These are phyloP conservation scores for Erebia palarica DNA, from an alignment of 2,888 invertebrate species.

Conservation along the genomic window DNA sequence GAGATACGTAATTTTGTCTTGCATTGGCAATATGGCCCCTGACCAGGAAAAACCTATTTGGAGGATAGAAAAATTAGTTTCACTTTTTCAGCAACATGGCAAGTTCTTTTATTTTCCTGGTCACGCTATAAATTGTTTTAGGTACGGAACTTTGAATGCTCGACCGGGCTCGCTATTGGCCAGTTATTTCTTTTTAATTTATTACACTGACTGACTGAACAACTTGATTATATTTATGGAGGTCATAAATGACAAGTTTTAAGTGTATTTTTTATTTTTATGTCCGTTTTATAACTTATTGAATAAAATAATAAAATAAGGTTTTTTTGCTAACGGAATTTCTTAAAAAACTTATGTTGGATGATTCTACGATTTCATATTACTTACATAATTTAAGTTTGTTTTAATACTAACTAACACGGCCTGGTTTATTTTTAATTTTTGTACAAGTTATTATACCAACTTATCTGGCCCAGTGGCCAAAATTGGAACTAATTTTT, in stretches of 20 bases:
- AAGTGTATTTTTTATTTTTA: conserved; percentile 26
- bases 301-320: conserved; percentile 2
- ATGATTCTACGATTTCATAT: not conserved
- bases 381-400: not conserved
- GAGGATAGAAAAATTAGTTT: too few relatives aligned
- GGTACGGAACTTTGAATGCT: not conserved
- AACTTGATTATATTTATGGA: conserved; percentile 35
- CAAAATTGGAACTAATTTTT: too few relatives aligned
- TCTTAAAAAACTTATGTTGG: not conserved
- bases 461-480: too few relatives aligned
- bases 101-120: too few relatives aligned
- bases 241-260: conserved; percentile 34
- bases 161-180: not conserved
- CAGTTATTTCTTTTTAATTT: conserved; percentile 31
- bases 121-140: too few relatives aligned
- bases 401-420: not conserved
- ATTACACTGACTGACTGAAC: conserved; percentile 29
- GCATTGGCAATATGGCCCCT: too few relatives aligned
- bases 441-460: too few relatives aligned
- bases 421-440: not conserved
- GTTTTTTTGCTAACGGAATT: conserved; percentile 11
- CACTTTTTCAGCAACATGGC: too few relatives aligned
- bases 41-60: too few relatives aligned
- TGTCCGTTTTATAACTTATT: conserved; percentile 20
- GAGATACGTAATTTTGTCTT: too few relatives aligned